Evolutionary conservation across 2,888 invertebrate species (phyloP), one percentile per base, ranked within the genome.

Genomic region (Dione vanillae): DNA sequence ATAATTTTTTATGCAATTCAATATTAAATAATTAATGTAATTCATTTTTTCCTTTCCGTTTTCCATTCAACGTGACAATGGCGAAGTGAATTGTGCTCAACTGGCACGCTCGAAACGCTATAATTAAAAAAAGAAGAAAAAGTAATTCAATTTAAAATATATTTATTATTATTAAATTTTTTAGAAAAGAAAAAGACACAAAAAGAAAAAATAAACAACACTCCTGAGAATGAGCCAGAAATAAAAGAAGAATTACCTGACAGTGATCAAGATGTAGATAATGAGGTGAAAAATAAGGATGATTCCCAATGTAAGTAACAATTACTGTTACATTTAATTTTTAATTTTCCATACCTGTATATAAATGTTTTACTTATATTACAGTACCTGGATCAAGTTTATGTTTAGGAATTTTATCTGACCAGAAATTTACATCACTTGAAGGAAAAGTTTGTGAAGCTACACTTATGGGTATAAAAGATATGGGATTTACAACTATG

Each of bases 401-500:
- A 65, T 94, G 94, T 66, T 88, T 96, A 35, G 94, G 95, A 76
- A 94, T 95, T 78, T 85, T 93, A 79, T 95, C 94, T 67, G 95
- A 95, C 78, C 93, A 94, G 70, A 93, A 94, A 35, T 96, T 96
- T 80, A 86, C 93, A 20, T 88, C 94, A 0, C 81, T 95, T 0
- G 94, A 95, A 81, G 96, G 94, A 1, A 95, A 94, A 82, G 96
- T 98, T 0, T 97, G 97, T 78, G 97, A 97, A 78, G 94, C 95
- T 47, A 98, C 98, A 0, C 84, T 98, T n/a, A 96, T 96, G 88
- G 98, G 95, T 0, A 95, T 99, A 59, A 92, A 94, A 64, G 97
- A 98, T 51, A 98, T 99, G 98, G 98, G 98, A 2, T 99, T 99
- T 85, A 96, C 95, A 5, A 96, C 96, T 35, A 98, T 99, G 98